Conservation (phyloP, 2,888 invertebrate genomes). For the Apamea monoglypha region DNA sequence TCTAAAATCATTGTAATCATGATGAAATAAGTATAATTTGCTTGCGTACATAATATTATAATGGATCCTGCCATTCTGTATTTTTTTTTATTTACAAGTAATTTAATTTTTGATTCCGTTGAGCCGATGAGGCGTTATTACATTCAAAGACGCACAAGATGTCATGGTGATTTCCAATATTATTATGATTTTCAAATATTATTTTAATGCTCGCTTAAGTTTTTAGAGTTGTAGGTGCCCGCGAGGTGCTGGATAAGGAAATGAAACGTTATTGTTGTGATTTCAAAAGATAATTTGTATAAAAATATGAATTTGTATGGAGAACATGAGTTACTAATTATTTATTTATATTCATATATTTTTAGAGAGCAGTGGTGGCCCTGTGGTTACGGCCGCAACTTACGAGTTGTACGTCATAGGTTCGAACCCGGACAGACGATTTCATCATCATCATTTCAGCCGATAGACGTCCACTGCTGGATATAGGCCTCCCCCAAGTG, state of each 20-base stretch:
- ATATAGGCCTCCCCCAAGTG: no score
- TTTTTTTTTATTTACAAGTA: not conserved
- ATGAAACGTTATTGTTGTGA: not conserved
- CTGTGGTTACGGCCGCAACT: no score
- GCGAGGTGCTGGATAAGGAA: not conserved
- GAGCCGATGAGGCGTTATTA: no score
- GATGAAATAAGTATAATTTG: conserved; percentile 9
- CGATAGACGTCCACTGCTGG: no score
- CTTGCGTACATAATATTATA: not conserved
- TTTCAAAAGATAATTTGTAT: not conserved
- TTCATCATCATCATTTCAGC: no score
- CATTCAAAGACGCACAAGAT: conserved; percentile 14
- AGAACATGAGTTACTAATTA: not conserved
- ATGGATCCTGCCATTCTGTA: not conserved
- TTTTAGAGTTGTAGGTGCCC: conserved; percentile 17
- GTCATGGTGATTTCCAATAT: not conserved
- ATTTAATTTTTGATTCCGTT: not conserved
- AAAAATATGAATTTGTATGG: not conserved
- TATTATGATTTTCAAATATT: not conserved
- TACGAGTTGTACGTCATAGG: no score
- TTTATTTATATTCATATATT: not conserved
- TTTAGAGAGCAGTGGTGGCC: no score
- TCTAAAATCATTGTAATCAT: not conserved
- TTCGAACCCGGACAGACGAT: no score
- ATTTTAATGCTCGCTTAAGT: conserved; percentile 8